phyloP scores from a whole-genome alignment of 2,888 invertebrate species.

The Bugulina stolonifera region DNA sequence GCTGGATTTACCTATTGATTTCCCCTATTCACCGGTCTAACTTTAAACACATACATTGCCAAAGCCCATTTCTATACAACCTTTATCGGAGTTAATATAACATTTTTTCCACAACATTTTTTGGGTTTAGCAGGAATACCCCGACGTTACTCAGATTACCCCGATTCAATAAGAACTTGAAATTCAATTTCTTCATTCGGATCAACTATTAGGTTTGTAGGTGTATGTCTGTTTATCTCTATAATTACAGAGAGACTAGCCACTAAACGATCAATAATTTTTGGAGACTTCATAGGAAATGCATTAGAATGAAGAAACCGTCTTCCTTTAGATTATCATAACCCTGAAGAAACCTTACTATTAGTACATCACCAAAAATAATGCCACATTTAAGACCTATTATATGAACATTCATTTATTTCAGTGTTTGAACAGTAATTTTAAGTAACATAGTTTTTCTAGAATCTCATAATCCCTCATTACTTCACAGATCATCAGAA shows the following conservation, averaged over 20 bases:
- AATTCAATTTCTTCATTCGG: constrained; percentile 36
- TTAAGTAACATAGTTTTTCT: not conserved
- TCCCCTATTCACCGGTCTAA: constrained; percentile 63
- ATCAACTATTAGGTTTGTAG: constrained; percentile 33
- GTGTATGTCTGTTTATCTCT: constrained; percentile 34
- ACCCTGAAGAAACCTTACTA: constrained; percentile 30
- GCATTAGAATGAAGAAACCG: constrained; percentile 34
- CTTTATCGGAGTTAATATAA: constrained; percentile 72
- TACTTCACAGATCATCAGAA: too few species aligned
- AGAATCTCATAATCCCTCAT: constrained; percentile 2
- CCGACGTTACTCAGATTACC: constrained; percentile 70
- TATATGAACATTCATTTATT: not conserved
- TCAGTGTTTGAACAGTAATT: constrained; percentile 11
- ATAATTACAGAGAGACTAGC: constrained; percentile 36
- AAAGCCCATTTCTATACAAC: constrained; percentile 66
- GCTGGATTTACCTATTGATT: constrained; percentile 69
- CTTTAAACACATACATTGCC: constrained; percentile 59
- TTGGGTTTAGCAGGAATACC: constrained; percentile 67
- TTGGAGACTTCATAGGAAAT: constrained; percentile 29
- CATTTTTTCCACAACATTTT: constrained; percentile 76
- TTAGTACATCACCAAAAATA: not conserved
- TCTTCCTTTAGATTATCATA: constrained; percentile 34
- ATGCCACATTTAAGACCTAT: constrained; percentile 9
- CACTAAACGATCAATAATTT: constrained; percentile 33
- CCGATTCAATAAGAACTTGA: constrained; percentile 57